A percentile compares a stretch with the other conserved stretches of the same genome.
Conservation (phyloP, 2,888 invertebrate genomes). For the Cheilosia vulpina region DNA sequence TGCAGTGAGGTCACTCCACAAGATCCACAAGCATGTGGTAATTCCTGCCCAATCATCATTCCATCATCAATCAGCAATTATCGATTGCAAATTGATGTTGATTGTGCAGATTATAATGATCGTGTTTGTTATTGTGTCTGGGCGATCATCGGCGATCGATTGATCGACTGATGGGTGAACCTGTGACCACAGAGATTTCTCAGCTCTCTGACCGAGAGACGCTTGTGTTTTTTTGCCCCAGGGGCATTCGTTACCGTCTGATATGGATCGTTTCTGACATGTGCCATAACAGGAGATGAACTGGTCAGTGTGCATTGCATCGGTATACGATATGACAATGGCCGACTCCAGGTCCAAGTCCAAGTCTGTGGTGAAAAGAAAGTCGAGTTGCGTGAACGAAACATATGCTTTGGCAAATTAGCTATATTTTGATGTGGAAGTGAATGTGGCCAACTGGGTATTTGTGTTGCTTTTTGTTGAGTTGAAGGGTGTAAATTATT, state of each 20-base stretch:
- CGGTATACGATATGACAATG: neutral
- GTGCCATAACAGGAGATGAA: slow-evolving; percentile 31
- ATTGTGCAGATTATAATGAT: slow-evolving; percentile 64
- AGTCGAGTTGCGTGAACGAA: slow-evolving; percentile 36
- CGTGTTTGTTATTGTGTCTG: slow-evolving; percentile 60
- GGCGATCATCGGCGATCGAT: slow-evolving; percentile 44
- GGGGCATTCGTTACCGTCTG: slow-evolving; percentile 39
- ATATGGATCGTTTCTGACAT: slow-evolving; percentile 52
- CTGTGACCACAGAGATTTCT: slow-evolving; percentile 45
- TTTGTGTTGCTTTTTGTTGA: neutral
- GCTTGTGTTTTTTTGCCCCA: slow-evolving; percentile 42
- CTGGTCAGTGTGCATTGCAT: neutral
- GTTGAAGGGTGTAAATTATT: neutral
- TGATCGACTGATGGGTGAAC: slow-evolving; percentile 48
- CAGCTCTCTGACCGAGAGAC: slow-evolving; percentile 37
- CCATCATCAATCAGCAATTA: slow-evolving; percentile 67
- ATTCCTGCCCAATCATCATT: slow-evolving; percentile 66
- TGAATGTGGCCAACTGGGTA: neutral
- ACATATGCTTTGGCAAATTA: slow-evolving; percentile 38
- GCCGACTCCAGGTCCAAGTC: neutral
- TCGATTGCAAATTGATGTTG: slow-evolving; percentile 72
- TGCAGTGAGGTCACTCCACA: slow-evolving; percentile 31
- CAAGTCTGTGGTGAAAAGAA: slow-evolving; percentile 12
- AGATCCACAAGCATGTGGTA: slow-evolving; percentile 4
- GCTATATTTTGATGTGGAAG: neutral